phyloP scores from a whole-genome alignment of 2,797 vertebrate genomes.

The Ficedula albicollis region DNA sequence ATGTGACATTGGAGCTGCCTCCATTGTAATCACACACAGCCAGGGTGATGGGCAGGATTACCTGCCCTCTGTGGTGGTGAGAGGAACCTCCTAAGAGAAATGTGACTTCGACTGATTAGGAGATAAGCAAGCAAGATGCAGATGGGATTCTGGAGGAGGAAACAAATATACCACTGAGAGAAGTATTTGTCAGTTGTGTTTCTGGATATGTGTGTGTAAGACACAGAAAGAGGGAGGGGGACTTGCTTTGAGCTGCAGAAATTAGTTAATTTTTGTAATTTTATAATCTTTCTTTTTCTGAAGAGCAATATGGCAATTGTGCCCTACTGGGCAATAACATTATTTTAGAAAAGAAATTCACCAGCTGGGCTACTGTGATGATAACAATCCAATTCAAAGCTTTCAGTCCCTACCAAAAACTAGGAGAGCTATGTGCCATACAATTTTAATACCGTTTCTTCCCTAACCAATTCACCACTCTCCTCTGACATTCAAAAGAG shows the following conservation, averaged over 20 bases:
- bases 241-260: neutral
- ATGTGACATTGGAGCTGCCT: neutral
- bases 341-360: neutral
- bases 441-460: neutral
- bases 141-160: neutral
- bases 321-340: neutral
- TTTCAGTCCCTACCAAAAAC: neutral
- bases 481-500: neutral
- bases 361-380: neutral
- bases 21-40: fast-evolving
- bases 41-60: neutral
- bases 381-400: neutral
- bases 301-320: neutral
- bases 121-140: neutral
- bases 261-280: neutral
- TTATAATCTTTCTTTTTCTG: neutral
- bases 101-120: neutral
- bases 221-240: neutral
- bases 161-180: neutral
- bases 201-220: neutral
- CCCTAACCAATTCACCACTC: neutral
- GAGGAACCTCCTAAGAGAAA: neutral
- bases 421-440: neutral
- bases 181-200: neutral
- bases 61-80: neutral